phyloP scores from a whole-genome alignment of 1,140 invertebrate species.

The Pemphigus obesinymphae region DNA sequence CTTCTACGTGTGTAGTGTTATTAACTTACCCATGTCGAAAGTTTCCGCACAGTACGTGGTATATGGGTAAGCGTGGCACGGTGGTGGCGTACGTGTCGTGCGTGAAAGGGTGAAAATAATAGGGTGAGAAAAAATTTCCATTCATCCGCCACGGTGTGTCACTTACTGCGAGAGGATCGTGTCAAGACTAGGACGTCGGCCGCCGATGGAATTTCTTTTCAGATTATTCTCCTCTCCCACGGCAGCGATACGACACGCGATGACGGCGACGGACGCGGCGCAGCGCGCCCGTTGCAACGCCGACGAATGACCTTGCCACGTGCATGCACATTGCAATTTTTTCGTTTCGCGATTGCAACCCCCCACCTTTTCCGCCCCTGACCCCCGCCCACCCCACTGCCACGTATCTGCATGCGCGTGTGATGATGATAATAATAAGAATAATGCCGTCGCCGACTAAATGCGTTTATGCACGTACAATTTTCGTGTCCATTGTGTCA shows the following conservation, averaged over 20 bases:
- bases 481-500: no score
- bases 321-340: slow-evolving; percentile 23
- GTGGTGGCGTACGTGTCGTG: background rate
- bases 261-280: background rate
- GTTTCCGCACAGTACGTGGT: background rate
- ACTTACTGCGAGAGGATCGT: background rate
- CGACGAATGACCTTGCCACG: slow-evolving; percentile 16
- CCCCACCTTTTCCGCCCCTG: background rate
- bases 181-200: background rate
- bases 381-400: no score
- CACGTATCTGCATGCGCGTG: no score
- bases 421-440: no score
- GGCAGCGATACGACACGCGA: background rate
- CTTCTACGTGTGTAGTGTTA: no score
- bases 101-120: no score
- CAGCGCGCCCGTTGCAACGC: background rate
- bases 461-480: no score
- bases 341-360: background rate
- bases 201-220: background rate
- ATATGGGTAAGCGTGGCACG: background rate
- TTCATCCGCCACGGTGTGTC: background rate
- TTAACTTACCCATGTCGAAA: background rate
- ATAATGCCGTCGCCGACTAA: no score
- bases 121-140: no score
- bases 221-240: background rate